Evolutionary conservation across 2,113 vertebrate species (phyloP).

Genomic region (Synodontis membranacea): DNA sequence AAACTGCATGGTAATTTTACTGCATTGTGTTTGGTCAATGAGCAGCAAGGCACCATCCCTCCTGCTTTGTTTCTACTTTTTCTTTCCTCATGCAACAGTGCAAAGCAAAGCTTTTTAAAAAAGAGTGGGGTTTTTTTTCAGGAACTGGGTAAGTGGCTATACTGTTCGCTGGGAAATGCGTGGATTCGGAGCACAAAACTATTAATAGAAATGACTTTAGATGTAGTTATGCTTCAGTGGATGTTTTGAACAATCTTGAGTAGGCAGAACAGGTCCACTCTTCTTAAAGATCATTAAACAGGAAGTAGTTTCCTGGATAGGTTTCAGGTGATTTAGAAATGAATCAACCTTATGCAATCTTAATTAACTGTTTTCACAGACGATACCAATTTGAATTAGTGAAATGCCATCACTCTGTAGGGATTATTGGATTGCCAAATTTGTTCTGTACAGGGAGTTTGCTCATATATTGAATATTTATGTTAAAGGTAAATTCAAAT

Average conservation of each 20-base stretch:
- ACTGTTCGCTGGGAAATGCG: background rate
- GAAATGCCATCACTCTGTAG: background rate
- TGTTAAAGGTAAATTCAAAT: background rate
- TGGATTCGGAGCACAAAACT: background rate
- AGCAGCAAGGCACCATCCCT: background rate
- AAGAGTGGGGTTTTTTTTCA: conserved; percentile 24
- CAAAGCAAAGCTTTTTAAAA: background rate
- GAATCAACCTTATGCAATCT: background rate
- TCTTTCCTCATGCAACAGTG: too few relatives aligned
- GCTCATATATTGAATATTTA: background rate
- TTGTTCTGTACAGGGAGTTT: background rate
- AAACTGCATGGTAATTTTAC: background rate
- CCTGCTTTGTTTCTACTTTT: conserved; percentile 7
- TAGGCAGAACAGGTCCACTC: background rate
- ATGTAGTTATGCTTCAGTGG: background rate
- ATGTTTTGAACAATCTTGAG: background rate
- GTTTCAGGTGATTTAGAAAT: background rate
- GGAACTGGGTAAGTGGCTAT: conserved; percentile 2
- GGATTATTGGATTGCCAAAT: background rate
- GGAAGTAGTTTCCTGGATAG: background rate
- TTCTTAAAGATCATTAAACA: background rate
- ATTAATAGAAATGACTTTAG: background rate
- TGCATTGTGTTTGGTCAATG: conserved; percentile 20
- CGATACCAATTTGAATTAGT: background rate
- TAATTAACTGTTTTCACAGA: background rate